These are phyloP conservation scores for Diarsia brunnea DNA, from an alignment of 2,888 invertebrate genomes.

Conservation along the genomic window DNA sequence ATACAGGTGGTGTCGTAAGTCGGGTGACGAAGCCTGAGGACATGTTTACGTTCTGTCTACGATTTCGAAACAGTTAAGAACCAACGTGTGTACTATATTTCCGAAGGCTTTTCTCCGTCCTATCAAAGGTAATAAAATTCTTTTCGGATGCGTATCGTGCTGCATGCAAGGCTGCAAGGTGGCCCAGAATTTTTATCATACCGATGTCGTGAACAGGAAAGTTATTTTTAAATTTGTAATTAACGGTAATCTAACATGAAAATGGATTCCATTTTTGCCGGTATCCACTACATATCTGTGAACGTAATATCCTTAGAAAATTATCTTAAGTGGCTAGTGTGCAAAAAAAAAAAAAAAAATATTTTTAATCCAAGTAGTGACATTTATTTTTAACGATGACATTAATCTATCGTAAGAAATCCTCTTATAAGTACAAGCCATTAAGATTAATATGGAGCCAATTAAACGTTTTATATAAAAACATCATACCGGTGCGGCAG, in stretches of 20 bases:
- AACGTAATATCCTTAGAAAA: neutral
- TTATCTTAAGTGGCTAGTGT: neutral
- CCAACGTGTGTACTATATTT: constrained; percentile 57
- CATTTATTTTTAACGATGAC: constrained; percentile 44
- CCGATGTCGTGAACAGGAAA: constrained; percentile 4
- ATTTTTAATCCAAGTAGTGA: neutral
- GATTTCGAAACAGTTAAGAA: constrained; percentile 74
- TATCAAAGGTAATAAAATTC: constrained; percentile 34
- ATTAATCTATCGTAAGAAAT: constrained; percentile 35
- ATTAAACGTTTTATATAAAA: constrained; percentile 51
- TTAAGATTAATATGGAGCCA: constrained; percentile 51
- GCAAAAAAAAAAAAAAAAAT: neutral
- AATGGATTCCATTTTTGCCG: neutral
- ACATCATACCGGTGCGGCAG: constrained; percentile 34
- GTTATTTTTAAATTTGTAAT: neutral
- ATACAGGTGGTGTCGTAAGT: constrained; percentile 70
- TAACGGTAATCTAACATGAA: neutral
- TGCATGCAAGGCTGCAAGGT: constrained; percentile 9
- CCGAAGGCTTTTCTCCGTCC: constrained; percentile 61
- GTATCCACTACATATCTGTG: neutral
- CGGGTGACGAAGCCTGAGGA: constrained; percentile 65
- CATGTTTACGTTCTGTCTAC: constrained; percentile 69
- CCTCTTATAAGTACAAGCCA: constrained; percentile 22
- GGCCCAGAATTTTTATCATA: constrained; percentile 8
- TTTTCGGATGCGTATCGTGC: constrained; percentile 14